phyloP scores from a whole-genome alignment of 1,140 invertebrate species.

The Holotrichia oblita region DNA sequence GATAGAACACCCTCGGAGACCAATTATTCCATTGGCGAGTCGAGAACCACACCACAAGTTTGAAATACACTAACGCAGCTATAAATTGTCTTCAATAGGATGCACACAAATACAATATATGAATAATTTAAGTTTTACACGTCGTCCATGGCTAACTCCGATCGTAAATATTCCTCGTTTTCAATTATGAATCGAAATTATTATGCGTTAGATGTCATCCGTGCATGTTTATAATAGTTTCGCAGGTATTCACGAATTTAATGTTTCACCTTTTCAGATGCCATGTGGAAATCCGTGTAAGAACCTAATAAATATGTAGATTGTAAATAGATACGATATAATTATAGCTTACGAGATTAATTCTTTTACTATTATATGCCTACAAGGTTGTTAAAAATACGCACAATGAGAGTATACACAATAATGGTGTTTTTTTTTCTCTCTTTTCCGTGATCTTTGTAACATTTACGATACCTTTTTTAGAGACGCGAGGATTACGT shows the following conservation, averaged over 20 bases:
- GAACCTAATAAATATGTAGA: background rate
- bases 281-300: background rate
- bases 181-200: conserved; percentile 4
- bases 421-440: too few species aligned
- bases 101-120: background rate
- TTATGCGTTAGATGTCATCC: background rate
- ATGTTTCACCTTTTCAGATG: background rate
- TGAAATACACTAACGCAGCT: conserved; percentile 15
- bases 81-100: conserved; percentile 37
- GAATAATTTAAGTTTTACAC: conserved; percentile 8
- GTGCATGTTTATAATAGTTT: conserved; percentile 2
- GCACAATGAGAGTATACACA: too few species aligned
- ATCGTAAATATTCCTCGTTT: conserved; percentile 8
- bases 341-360: too few species aligned
- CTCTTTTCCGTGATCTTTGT: too few species aligned
- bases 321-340: background rate
- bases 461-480: too few species aligned
- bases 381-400: too few species aligned
- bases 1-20: conserved; percentile 51
- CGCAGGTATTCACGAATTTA: background rate
- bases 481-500: too few species aligned
- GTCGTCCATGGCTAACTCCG: background rate
- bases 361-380: too few species aligned
- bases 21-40: conserved; percentile 2
- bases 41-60: background rate